Conservation (phyloP, 2,113 vertebrate species). For the Gavia stellata region DNA sequence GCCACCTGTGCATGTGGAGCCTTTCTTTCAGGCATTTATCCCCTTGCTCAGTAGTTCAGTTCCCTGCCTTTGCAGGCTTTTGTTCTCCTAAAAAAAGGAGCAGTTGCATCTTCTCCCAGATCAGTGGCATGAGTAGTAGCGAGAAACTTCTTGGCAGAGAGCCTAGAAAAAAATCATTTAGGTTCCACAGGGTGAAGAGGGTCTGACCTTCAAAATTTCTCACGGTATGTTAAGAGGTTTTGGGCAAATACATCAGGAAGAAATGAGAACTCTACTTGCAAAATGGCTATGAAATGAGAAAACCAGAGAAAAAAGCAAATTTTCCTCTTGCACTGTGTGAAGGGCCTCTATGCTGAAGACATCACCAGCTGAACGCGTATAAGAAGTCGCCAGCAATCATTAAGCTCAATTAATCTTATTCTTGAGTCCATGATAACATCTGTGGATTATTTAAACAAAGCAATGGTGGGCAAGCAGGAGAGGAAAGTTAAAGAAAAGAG, state of each 20-base stretch:
- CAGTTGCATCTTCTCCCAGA: background rate
- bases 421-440: constrained; percentile 15
- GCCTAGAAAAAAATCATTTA: background rate
- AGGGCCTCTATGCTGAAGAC: background rate
- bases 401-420: constrained; percentile 51
- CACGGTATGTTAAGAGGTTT: background rate
- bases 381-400: background rate
- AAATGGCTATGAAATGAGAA: background rate
- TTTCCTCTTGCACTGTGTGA: background rate
- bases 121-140: background rate
- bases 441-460: constrained; percentile 50
- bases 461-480: background rate
- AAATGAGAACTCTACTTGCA: background rate
- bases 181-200: background rate
- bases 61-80: background rate
- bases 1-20: background rate
- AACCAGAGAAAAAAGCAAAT: background rate
- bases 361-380: background rate
- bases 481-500: constrained; percentile 13
- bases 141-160: background rate
- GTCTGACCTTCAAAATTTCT: background rate
- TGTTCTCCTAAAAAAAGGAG: background rate
- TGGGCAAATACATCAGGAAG: background rate
- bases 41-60: background rate
- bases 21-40: background rate